A percentile compares a stretch with the other conserved stretches of the same genome.
phyloP scores from a whole-genome alignment of 1,140 invertebrate species.

The Lepidotrigona ventralis region DNA sequence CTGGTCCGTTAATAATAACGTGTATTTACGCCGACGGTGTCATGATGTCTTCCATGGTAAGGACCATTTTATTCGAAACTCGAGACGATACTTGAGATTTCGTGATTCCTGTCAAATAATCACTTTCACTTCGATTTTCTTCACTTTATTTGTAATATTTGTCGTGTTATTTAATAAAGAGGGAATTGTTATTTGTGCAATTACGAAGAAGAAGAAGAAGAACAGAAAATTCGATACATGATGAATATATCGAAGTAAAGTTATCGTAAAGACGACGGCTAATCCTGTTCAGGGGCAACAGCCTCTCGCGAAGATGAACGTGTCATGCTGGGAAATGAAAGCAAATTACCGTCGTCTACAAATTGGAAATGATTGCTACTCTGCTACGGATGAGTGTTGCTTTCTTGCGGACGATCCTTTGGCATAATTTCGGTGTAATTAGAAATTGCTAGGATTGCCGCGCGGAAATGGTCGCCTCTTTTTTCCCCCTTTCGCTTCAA shows the following conservation, averaged over 20 bases:
- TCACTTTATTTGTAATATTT: too few species aligned
- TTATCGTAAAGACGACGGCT: too few species aligned
- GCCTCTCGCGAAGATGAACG: background rate
- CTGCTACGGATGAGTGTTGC: background rate
- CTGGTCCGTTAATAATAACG: slow-evolving; percentile 54
- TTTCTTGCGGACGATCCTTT: background rate
- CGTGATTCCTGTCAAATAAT: too few species aligned
- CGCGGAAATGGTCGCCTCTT: too few species aligned
- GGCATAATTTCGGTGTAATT: slow-evolving; percentile 10
- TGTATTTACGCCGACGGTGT: slow-evolving; percentile 26
- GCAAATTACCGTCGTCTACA: slow-evolving; percentile 49
- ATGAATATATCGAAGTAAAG: too few species aligned
- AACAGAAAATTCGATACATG: too few species aligned
- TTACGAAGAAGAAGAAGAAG: too few species aligned
- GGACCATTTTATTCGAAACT: background rate
- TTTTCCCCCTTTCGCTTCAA: too few species aligned
- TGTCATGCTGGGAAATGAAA: slow-evolving; percentile 34
- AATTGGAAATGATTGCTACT: slow-evolving; percentile 52
- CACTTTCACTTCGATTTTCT: too few species aligned
- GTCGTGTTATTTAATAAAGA: too few species aligned
- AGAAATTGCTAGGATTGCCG: background rate
- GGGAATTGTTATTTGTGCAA: too few species aligned
- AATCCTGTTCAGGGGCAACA: background rate
- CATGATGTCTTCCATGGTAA: slow-evolving; percentile 39
- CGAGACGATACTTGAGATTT: background rate